Conservation (phyloP, 1,140 invertebrate species). For the Drosophila paulistorum region DNA sequence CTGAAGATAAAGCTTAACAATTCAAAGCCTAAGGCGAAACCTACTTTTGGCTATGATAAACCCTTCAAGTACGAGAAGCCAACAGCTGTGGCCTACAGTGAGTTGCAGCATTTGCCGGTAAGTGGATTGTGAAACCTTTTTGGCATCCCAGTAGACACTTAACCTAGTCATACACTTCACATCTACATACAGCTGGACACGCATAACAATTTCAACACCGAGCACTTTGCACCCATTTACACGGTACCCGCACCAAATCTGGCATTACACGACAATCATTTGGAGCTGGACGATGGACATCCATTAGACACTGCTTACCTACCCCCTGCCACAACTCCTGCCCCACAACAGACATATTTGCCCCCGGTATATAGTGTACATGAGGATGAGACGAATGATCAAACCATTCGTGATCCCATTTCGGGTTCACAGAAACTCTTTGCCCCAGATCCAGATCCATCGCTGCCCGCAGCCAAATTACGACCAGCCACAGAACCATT, state of each 20-base stretch:
- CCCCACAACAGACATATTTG: constrained; percentile 45
- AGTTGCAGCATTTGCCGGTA: constrained; percentile 73
- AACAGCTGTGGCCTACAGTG: constrained; percentile 55
- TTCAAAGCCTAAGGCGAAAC: constrained; percentile 63
- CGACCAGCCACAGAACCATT: constrained; percentile 82
- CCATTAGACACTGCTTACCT: constrained; percentile 61
- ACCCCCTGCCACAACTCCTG: constrained; percentile 35
- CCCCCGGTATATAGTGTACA: constrained; percentile 83
- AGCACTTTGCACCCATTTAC: constrained; percentile 88
- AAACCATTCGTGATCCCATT: constrained; percentile 78
- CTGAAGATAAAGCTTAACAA: constrained; percentile 74
- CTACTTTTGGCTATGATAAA: constrained; percentile 70
- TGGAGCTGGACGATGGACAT: constrained; percentile 57
- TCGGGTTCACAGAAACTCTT: constrained; percentile 83
- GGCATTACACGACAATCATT: constrained; percentile 63
- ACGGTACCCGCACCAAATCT: constrained; percentile 91
- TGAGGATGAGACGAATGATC: constrained; percentile 83
- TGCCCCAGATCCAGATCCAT: constrained; percentile 84
- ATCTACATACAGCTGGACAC: constrained; percentile 65
- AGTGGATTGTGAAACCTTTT: constrained; percentile 7
- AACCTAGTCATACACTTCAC: constrained; percentile 28
- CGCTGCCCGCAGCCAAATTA: constrained; percentile 80
- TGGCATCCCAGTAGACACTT: constrained; percentile 8
- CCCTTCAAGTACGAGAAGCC: constrained; percentile 78
- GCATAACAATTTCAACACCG: constrained; percentile 70